Evolutionary conservation across 2,797 vertebrate genomes (phyloP).

Genomic region (Alosa sapidissima): DNA sequence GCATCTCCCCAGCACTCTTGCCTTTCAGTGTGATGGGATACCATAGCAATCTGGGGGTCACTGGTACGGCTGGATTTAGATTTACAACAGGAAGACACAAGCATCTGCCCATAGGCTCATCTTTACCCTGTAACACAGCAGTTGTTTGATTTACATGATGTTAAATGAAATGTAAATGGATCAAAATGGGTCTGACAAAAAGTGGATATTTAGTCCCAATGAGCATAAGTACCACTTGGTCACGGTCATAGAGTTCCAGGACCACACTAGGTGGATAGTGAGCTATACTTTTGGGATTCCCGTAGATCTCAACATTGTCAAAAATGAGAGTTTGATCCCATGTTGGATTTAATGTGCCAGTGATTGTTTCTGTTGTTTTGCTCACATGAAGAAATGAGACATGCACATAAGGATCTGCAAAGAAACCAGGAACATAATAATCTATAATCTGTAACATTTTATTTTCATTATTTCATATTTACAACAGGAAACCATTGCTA

Average conservation of each 20-base stretch:
- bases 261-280: slow-evolving; percentile 85
- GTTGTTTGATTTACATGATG: no score
- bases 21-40: slow-evolving; percentile 84
- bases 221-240: slow-evolving; percentile 84
- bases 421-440: slow-evolving; percentile 12
- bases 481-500: slow-evolving; percentile 31
- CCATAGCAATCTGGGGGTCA: slow-evolving; percentile 87
- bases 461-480: no score
- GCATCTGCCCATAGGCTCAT: slow-evolving; percentile 91
- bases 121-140: slow-evolving; percentile 81
- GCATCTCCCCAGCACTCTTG: slow-evolving; percentile 82
- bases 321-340: slow-evolving; percentile 99
- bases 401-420: slow-evolving; percentile 91
- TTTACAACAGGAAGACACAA: slow-evolving; percentile 85
- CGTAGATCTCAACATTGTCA: slow-evolving; percentile 91
- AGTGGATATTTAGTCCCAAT: no score
- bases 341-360: slow-evolving; percentile 88
- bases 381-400: slow-evolving; percentile 95
- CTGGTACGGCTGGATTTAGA: slow-evolving; percentile 74
- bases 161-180: no score
- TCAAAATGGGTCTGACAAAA: no score
- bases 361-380: slow-evolving; percentile 92
- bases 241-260: slow-evolving; percentile 90
- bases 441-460: no score
- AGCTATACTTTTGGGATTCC: slow-evolving; percentile 81